Percentiles rank a stretch among this genome's conserved stretches.
phyloP scores from a whole-genome alignment of 2,113 vertebrate species.

The Zingel zingel region DNA sequence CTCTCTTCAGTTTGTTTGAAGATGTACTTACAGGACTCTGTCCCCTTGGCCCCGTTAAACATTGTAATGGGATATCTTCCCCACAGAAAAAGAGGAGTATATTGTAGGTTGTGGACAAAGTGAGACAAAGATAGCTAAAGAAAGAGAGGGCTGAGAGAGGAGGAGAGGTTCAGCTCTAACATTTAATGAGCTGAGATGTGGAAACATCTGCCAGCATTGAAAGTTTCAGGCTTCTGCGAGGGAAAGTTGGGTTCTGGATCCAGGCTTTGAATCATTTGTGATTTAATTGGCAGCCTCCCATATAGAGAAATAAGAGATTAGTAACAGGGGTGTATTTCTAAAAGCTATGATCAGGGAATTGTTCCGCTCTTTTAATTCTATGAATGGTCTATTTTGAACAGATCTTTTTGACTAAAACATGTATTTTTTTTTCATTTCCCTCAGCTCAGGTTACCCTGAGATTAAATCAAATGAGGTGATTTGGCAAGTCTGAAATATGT shows the following conservation, averaged over 20 bases:
- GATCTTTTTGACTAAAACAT: not conserved
- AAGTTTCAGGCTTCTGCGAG: slow-evolving; percentile 18
- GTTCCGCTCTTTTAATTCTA: slow-evolving; percentile 27
- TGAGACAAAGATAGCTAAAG: slow-evolving; percentile 26
- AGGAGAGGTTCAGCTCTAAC: slow-evolving; percentile 15
- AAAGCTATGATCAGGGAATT: slow-evolving; percentile 46
- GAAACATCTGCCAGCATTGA: slow-evolving; percentile 25
- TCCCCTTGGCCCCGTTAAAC: slow-evolving; percentile 51
- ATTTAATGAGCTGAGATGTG: slow-evolving; percentile 52
- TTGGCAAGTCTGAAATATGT: slow-evolving; percentile 1
- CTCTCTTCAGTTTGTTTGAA: slow-evolving; percentile 45
- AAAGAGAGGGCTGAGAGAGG: not conserved
- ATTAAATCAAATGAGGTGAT: slow-evolving; percentile 4
- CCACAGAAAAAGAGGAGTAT: slow-evolving; percentile 16
- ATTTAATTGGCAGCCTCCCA: slow-evolving; percentile 49
- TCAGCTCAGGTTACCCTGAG: not conserved
- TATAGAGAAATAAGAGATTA: slow-evolving; percentile 29
- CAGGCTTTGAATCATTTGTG: slow-evolving; percentile 41
- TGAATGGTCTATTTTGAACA: slow-evolving; percentile 14
- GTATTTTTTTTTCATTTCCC: not conserved
- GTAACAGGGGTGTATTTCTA: slow-evolving; percentile 37
- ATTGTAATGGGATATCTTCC: slow-evolving; percentile 19
- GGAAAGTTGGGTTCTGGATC: not conserved
- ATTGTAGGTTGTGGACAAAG: slow-evolving; percentile 16
- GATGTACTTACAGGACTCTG: slow-evolving; percentile 17